Percentiles rank a stretch among this genome's conserved stretches.
Conservation (phyloP, 2,888 invertebrate genomes). For the Drosophila quinaria region DNA sequence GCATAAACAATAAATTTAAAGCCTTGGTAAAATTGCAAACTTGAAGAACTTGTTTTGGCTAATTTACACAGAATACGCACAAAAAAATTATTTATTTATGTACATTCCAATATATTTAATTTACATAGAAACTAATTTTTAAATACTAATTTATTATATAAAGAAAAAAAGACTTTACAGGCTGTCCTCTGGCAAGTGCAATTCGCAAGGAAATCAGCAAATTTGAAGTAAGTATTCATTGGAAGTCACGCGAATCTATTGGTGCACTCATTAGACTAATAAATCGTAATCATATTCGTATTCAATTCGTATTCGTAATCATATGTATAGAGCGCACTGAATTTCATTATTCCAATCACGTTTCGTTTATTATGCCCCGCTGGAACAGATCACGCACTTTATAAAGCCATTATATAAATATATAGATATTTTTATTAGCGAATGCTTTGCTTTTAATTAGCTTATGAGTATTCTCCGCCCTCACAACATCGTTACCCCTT, state of each 20-base stretch:
- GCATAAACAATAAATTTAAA: conserved; percentile 3
- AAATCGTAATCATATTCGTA: conserved; percentile 53
- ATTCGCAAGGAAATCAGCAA: conserved; percentile 5
- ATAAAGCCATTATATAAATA: conserved; percentile 72
- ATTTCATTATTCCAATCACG: conserved; percentile 69
- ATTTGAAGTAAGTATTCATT: conserved; percentile 12
- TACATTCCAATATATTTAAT: background rate
- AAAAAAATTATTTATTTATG: background rate
- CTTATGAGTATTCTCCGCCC: conserved; percentile 40
- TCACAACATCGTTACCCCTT: background rate
- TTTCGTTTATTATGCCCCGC: conserved; percentile 47
- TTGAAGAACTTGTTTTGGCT: conserved; percentile 8
- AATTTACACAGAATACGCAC: conserved; percentile 1
- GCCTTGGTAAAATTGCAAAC: background rate
- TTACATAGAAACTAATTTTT: no score
- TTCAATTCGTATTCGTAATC: conserved; percentile 56
- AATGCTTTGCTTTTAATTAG: conserved; percentile 72
- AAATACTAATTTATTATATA: background rate
- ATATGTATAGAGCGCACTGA: conserved; percentile 45
- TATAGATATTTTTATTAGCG: conserved; percentile 42
- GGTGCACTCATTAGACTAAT: conserved; percentile 71
- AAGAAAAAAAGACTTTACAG: background rate
- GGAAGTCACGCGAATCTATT: conserved; percentile 70
- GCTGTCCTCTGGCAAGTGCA: conserved; percentile 5
- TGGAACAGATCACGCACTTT: conserved; percentile 72